Evolutionary conservation across 2,888 invertebrate genomes (phyloP).

Genomic region (Oligia fasciuncula): DNA sequence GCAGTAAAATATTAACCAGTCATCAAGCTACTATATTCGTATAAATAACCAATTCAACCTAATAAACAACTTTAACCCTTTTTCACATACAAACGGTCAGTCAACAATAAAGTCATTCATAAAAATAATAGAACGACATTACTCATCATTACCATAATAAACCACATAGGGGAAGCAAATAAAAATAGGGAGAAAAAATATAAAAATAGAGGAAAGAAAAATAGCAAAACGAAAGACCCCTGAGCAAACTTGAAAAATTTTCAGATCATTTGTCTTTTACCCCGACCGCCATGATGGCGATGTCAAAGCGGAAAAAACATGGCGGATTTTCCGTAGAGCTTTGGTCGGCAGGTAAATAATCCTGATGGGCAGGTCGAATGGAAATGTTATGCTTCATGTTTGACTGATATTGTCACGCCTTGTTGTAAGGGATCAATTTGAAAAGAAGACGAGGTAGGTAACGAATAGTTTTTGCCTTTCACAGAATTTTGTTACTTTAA

Average conservation of each 20-base stretch:
- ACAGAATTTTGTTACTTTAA: not conserved
- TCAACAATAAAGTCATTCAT: constrained; percentile 39
- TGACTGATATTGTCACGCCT: constrained; percentile 27
- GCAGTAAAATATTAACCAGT: not conserved
- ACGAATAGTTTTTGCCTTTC: not conserved
- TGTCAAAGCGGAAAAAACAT: constrained; percentile 71
- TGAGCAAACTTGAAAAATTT: constrained; percentile 63
- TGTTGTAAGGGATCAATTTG: not conserved
- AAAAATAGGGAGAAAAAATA: constrained; percentile 29
- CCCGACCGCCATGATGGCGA: constrained; percentile 64
- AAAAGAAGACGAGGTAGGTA: too few relatives aligned
- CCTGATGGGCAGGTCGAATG: constrained; percentile 55
- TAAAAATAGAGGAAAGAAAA: constrained; percentile 20
- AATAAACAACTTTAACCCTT: constrained; percentile 2
- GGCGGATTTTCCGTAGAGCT: constrained; percentile 50
- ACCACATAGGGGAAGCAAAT: constrained; percentile 47
- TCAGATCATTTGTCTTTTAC: constrained; percentile 74
- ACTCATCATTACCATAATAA: constrained; percentile 58
- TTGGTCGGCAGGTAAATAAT: constrained; percentile 66
- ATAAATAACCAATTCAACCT: not conserved
- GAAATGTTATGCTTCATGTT: constrained; percentile 49
- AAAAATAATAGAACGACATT: constrained; percentile 51
- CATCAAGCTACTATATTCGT: not conserved
- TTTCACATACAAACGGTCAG: constrained; percentile 26
- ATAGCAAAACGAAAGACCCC: constrained; percentile 9